Conservation (phyloP, 2,113 vertebrate genomes). For the Istiophorus platypterus region DNA sequence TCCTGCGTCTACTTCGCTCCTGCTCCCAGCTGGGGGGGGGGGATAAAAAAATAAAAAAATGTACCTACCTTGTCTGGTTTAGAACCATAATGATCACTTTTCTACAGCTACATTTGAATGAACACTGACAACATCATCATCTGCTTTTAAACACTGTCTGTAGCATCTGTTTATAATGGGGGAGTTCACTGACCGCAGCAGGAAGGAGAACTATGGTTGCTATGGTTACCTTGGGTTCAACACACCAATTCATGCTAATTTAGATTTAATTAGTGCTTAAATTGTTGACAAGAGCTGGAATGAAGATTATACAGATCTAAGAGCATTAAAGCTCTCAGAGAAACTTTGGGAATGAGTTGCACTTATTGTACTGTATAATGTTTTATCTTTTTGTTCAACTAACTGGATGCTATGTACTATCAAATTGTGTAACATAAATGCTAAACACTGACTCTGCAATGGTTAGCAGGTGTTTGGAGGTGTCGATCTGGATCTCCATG, state of each 20-base stretch:
- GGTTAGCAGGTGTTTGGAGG: constrained; percentile 88
- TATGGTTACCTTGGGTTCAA: no score
- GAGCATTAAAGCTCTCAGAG: background rate
- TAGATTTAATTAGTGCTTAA: background rate
- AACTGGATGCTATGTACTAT: no score
- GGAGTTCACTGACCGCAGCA: background rate
- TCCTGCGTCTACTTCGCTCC: constrained; percentile 82
- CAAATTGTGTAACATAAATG: background rate
- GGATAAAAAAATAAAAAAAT: no score
- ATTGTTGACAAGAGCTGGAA: background rate
- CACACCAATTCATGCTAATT: background rate
- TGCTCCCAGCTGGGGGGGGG: constrained; percentile 90
- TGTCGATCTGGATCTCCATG: constrained; percentile 90
- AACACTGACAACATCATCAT: background rate
- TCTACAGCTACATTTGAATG: background rate
- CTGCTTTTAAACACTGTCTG: background rate
- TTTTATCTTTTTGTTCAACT: no score
- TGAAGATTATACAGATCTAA: background rate
- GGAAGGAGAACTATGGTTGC: no score
- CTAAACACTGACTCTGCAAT: constrained; percentile 85
- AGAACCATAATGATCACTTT: background rate
- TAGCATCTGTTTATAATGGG: background rate
- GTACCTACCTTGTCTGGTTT: no score
- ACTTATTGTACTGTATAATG: no score
- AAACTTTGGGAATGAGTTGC: no score